These are phyloP conservation scores for Venturia canescens DNA, from an alignment of 1,140 invertebrate species.

Conservation along the genomic window DNA sequence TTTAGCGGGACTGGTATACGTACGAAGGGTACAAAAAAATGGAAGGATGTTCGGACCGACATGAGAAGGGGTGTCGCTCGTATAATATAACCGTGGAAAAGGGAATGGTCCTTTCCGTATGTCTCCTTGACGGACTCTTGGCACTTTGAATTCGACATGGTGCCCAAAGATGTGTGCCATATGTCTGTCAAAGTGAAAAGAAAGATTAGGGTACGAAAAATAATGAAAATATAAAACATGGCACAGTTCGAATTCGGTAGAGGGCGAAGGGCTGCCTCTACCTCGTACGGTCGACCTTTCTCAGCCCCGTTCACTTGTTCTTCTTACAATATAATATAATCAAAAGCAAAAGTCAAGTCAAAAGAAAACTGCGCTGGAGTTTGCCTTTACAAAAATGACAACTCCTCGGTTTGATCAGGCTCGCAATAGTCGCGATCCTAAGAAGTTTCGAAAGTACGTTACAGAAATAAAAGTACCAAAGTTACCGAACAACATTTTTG, in stretches of 20 bases:
- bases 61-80: neutral
- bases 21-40: conserved; percentile 21
- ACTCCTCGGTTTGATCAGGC: conserved; percentile 1
- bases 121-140: conserved; percentile 27
- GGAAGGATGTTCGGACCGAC: neutral
- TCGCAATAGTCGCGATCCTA: neutral
- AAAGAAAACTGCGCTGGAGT: neutral
- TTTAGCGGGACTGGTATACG: neutral
- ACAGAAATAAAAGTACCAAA: conserved; percentile 1
- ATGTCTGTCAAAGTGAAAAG: conserved; percentile 7
- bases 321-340: neutral
- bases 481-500: conserved; percentile 1
- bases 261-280: conserved; percentile 12
- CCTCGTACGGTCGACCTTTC: neutral
- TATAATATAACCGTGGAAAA: conserved; percentile 28
- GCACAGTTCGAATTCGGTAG: neutral
- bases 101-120: conserved; percentile 13
- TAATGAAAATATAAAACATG: conserved; percentile 19
- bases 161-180: conserved; percentile 36
- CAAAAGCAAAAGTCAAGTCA: neutral
- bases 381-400: neutral
- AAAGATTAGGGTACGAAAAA: conserved; percentile 9
- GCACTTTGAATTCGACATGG: conserved; percentile 1
- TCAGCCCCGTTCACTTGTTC: neutral
- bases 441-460: conserved; percentile 12